These are phyloP conservation scores for Plebejus argus DNA, from an alignment of 2,888 invertebrate species.

Conservation along the genomic window DNA sequence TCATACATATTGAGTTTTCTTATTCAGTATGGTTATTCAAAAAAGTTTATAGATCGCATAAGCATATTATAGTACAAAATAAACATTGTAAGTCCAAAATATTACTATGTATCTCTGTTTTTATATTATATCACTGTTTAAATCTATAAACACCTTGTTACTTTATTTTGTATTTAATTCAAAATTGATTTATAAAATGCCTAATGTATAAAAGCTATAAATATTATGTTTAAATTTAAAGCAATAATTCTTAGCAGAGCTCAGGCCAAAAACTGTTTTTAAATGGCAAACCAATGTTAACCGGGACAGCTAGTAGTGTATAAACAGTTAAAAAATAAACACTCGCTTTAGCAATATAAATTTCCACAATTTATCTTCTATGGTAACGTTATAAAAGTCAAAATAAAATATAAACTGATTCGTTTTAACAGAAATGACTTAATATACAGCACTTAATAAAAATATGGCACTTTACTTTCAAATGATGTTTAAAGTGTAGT, in stretches of 20 bases:
- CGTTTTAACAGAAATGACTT: background rate
- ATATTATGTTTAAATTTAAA: background rate
- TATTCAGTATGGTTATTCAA: too few relatives aligned
- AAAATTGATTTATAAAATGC: background rate
- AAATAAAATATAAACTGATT: background rate
- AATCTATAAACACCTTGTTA: background rate
- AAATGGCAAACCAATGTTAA: too few relatives aligned
- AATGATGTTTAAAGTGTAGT: background rate
- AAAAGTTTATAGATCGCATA: background rate
- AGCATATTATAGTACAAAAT: background rate
- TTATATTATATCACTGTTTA: background rate
- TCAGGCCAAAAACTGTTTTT: background rate
- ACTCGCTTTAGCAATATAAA: background rate
- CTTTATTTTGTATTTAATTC: background rate
- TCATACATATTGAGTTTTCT: too few relatives aligned
- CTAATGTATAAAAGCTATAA: background rate
- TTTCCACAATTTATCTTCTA: too few relatives aligned
- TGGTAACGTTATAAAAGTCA: background rate
- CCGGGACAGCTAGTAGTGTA: too few relatives aligned
- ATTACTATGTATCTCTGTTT: background rate
- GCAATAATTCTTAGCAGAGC: background rate
- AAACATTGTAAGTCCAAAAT: background rate
- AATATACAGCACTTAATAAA: background rate
- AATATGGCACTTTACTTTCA: background rate
- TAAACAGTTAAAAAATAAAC: background rate